A percentile compares a stretch with the other conserved stretches of the same genome.
These are phyloP conservation scores for Malurus melanocephalus DNA, from an alignment of 2,113 vertebrate genomes.

Conservation along the genomic window DNA sequence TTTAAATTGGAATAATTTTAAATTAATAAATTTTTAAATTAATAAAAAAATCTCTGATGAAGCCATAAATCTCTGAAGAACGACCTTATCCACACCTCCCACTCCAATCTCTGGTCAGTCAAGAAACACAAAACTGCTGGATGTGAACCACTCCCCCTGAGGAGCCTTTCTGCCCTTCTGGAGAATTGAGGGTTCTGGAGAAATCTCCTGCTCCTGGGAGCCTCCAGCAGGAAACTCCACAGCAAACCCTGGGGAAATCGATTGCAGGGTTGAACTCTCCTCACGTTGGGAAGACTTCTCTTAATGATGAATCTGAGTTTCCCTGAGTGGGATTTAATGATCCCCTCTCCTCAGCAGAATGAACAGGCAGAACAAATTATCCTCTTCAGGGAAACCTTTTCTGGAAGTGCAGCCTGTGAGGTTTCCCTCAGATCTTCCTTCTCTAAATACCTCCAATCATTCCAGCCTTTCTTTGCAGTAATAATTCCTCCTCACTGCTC, in stretches of 20 bases:
- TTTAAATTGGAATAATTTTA: no score
- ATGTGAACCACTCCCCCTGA: no score
- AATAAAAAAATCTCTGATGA: no score
- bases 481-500: neutral
- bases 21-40: no score
- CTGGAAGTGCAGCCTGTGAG: neutral
- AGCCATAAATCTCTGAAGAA: no score
- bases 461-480: neutral
- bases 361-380: slow-evolving; percentile 23
- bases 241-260: neutral
- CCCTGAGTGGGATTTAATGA: slow-evolving; percentile 24
- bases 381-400: neutral
- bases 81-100: no score
- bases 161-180: no score
- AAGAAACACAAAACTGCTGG: no score
- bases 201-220: neutral
- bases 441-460: neutral
- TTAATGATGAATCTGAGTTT: slow-evolving; percentile 17
- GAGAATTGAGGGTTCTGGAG: neutral
- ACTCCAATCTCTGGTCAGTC: no score
- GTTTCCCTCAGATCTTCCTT: neutral
- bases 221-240: neutral
- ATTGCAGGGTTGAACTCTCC: neutral
- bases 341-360: neutral
- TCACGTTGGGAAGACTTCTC: neutral